These are phyloP conservation scores for Epinotia nisella DNA, from an alignment of 2,888 invertebrate genomes.

Conservation along the genomic window DNA sequence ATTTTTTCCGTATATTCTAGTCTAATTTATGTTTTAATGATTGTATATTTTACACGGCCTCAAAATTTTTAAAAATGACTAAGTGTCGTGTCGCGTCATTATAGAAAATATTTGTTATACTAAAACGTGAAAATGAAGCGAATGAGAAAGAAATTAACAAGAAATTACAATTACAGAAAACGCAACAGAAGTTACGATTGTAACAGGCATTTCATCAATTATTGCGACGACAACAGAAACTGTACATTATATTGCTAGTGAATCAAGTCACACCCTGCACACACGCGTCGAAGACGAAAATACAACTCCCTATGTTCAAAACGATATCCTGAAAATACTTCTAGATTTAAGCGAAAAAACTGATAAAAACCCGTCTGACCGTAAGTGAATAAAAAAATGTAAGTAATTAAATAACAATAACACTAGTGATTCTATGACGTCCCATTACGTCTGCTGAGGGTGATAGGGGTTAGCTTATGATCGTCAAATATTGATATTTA, in stretches of 20 bases:
- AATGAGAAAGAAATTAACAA: background rate
- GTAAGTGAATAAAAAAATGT: conserved; percentile 62
- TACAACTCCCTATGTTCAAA: conserved; percentile 13
- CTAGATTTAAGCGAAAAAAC: conserved; percentile 45
- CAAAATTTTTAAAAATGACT: background rate
- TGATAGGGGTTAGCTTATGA: no score
- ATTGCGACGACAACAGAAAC: background rate
- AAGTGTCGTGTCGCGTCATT: background rate
- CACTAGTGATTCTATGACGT: no score
- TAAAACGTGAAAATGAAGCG: background rate
- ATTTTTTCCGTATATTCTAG: conserved; percentile 5
- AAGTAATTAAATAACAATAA: no score
- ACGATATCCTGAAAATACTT: conserved; percentile 24
- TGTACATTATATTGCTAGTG: background rate
- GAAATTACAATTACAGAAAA: conserved; percentile 21
- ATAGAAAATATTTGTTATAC: background rate
- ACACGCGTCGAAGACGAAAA: background rate
- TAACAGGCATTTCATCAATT: background rate
- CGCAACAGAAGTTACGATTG: conserved; percentile 3
- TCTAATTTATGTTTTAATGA: background rate
- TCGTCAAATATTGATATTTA: background rate
- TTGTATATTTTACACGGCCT: background rate
- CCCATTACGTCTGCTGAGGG: no score
- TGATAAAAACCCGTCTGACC: conserved; percentile 68
- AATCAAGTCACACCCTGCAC: background rate